These are phyloP conservation scores for Mastomys natalensis DNA, from an alignment of 2,113 vertebrate species.

Conservation along the genomic window DNA sequence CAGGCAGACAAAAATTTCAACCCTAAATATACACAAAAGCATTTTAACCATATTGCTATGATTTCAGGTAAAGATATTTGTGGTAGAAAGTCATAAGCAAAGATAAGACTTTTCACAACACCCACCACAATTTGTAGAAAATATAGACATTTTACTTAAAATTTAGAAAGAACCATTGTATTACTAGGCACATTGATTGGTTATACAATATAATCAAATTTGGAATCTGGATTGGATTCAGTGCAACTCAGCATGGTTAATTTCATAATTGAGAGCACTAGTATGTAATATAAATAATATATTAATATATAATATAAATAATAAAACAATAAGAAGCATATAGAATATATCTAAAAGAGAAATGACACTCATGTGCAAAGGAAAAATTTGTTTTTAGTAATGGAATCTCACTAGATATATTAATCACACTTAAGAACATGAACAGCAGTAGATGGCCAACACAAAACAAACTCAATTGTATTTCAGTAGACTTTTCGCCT, in stretches of 20 bases:
- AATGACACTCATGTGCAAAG: background rate
- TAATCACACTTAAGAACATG: background rate
- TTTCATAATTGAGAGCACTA: background rate
- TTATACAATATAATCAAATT: background rate
- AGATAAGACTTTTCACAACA: background rate
- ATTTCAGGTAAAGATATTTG: conserved; percentile 24
- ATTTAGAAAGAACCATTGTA: background rate
- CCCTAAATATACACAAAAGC: conserved; percentile 2
- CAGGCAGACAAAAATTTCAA: background rate
- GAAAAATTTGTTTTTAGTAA: background rate
- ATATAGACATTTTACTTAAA: conserved; percentile 6
- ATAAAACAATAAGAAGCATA: background rate
- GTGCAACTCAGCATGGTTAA: background rate
- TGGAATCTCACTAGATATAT: background rate
- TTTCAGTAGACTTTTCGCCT: background rate
- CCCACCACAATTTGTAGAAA: background rate
- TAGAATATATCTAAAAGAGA: background rate
- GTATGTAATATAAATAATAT: background rate
- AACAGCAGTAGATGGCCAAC: background rate
- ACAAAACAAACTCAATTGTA: background rate
- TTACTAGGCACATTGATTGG: background rate
- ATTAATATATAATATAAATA: too few species aligned
- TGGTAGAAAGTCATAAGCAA: background rate
- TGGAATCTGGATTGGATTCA: background rate
- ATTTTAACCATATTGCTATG: background rate